A percentile compares a stretch with the other conserved stretches of the same genome.
phyloP scores from a whole-genome alignment of 2,113 vertebrate species.

The Syngnathus typhle region DNA sequence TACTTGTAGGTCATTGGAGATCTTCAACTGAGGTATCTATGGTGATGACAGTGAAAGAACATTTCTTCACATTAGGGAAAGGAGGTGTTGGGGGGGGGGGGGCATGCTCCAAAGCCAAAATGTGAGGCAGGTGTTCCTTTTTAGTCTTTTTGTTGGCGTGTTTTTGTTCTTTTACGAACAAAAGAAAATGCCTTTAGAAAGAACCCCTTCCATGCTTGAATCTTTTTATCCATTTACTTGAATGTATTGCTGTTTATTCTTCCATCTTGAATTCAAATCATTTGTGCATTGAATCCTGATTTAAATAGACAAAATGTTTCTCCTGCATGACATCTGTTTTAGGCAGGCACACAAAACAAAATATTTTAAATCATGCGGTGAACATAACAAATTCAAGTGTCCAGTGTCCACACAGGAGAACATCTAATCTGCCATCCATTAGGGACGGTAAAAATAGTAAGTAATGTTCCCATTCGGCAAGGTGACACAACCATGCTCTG shows the following conservation, averaged over 20 bases:
- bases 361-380: background rate
- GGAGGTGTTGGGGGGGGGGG: constrained; percentile 20
- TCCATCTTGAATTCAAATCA: background rate
- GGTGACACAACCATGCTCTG: constrained; percentile 28
- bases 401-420: constrained; percentile 10
- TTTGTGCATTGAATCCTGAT: background rate
- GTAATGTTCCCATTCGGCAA: constrained; percentile 22
- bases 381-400: constrained; percentile 1
- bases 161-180: constrained; percentile 15
- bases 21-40: constrained; percentile 47
- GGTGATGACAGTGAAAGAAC: constrained; percentile 44
- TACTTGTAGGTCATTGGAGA: constrained; percentile 45
- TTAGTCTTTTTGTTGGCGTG: constrained; percentile 14
- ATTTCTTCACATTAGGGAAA: constrained; percentile 26
- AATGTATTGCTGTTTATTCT: background rate
- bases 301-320: background rate
- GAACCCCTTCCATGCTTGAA: background rate
- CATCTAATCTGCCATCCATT: constrained; percentile 25
- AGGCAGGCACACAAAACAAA: background rate
- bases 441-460: constrained; percentile 30
- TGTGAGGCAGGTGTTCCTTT: constrained; percentile 44
- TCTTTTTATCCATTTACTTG: background rate
- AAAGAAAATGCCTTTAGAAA: background rate
- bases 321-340: background rate
- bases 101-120: constrained; percentile 41